Conservation (phyloP, 2,888 invertebrate genomes). For the Villa cingulata region DNA sequence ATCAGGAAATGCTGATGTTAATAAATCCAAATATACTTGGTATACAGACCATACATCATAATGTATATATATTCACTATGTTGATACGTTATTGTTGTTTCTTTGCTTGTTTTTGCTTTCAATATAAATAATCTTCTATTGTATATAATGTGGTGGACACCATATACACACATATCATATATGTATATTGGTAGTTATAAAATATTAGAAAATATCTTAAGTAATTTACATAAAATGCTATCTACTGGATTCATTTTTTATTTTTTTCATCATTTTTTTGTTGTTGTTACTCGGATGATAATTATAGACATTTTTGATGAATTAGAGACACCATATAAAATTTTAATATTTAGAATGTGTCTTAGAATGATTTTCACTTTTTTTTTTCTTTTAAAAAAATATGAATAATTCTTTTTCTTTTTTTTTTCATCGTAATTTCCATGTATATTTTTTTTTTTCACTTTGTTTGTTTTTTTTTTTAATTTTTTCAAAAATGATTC, state of each 20-base stretch:
- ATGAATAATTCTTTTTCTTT: not conserved
- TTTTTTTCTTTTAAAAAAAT: not conserved
- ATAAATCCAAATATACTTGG: not conserved
- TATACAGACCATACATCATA: too few species aligned
- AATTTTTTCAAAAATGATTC: not conserved
- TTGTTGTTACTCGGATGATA: too few species aligned
- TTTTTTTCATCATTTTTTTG: too few species aligned
- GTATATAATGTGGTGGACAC: too few species aligned
- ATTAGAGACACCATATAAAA: not conserved
- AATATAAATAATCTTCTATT: too few species aligned
- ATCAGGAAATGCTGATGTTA: not conserved
- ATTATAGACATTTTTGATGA: not conserved
- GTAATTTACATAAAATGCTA: conserved; percentile 11
- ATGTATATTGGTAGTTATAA: not conserved
- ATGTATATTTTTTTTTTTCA: not conserved
- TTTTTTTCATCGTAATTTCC: not conserved
- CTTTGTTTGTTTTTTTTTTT: not conserved
- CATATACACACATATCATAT: too few species aligned
- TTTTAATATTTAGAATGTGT: not conserved
- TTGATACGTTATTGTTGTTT: too few species aligned
- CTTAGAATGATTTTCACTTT: not conserved
- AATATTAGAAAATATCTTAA: conserved; percentile 8
- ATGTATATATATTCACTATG: not conserved
- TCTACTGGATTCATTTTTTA: not conserved
- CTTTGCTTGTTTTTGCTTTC: too few species aligned